Conservation (phyloP, 2,797 vertebrate genomes). For the Schizopygopsis pylzovi region DNA sequence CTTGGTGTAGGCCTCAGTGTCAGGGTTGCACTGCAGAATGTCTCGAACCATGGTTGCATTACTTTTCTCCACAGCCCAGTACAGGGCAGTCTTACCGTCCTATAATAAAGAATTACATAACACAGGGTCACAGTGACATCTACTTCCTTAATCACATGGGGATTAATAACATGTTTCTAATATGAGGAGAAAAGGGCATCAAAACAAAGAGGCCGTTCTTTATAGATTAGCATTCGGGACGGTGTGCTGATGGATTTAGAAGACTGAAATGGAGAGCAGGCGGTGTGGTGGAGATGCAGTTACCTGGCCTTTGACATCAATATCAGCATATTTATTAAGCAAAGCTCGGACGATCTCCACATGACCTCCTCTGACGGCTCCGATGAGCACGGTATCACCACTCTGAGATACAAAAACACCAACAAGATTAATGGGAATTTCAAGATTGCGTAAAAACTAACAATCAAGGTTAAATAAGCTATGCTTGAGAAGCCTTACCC, state of each 20-base stretch:
- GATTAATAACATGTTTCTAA: constrained; percentile 16
- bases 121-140: constrained; percentile 16
- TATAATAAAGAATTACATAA: constrained; percentile 60
- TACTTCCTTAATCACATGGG: neutral
- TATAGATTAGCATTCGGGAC: constrained; percentile 5
- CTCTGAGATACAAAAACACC: constrained; percentile 77
- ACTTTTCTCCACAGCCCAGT: constrained; percentile 98
- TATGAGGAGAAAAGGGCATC: constrained; percentile 16
- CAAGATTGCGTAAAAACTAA: neutral
- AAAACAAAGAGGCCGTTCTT: constrained; percentile 43
- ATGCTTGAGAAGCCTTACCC: constrained; percentile 76
- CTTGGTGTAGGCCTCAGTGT: constrained; percentile 96
- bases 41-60: constrained; percentile 97
- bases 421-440: neutral
- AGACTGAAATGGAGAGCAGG: constrained; percentile 23
- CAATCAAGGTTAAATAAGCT: constrained; percentile 20
- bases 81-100: constrained; percentile 97
- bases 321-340: constrained; percentile 97
- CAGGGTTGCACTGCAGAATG: constrained; percentile 96
- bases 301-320: constrained; percentile 96
- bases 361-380: constrained; percentile 95
- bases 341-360: constrained; percentile 96
- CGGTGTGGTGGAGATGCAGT: neutral
- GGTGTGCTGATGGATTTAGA: constrained; percentile 20
- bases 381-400: constrained; percentile 96